Conservation (phyloP, 2,113 vertebrate genomes). For the Phainopepla nitens region DNA sequence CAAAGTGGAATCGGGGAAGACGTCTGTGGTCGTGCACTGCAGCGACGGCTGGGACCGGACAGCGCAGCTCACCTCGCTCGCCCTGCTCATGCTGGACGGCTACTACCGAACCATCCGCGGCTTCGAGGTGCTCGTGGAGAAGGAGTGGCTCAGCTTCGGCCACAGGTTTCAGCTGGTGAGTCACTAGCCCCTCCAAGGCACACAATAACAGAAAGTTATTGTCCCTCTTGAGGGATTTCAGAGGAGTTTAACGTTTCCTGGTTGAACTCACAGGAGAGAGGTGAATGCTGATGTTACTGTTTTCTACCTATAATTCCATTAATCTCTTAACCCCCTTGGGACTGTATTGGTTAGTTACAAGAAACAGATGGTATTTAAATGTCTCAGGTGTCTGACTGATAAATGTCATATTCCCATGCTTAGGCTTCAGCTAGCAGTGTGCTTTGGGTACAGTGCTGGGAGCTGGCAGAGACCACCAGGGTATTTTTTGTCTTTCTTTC, state of each 20-base stretch:
- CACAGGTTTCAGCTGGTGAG: conserved; percentile 95
- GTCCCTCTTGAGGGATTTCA: background rate
- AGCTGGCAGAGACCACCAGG: background rate
- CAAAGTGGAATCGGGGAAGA: conserved; percentile 94
- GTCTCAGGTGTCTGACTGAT: background rate
- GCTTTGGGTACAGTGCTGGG: background rate
- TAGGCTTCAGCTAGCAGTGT: background rate
- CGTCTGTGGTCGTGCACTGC: conserved; percentile 93
- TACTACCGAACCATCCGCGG: conserved; percentile 90
- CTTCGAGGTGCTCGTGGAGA: conserved; percentile 93
- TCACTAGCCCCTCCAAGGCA: background rate
- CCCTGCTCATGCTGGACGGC: conserved; percentile 93
- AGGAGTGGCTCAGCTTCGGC: conserved; percentile 96
- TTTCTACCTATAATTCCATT: background rate
- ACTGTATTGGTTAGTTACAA: background rate
- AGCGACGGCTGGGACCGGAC: conserved; percentile 98
- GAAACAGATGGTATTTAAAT: background rate
- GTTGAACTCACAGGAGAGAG: background rate
- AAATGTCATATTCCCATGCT: background rate
- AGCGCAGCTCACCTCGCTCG: conserved; percentile 88
- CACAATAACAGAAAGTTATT: background rate
- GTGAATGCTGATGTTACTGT: background rate
- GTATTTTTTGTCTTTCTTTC: background rate
- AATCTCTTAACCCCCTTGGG: background rate
- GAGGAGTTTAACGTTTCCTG: background rate